Percentiles rank a stretch among this genome's conserved stretches.
Evolutionary conservation across 2,113 vertebrate species (phyloP).

Genomic region (Stomatorhinus ivindoensis): DNA sequence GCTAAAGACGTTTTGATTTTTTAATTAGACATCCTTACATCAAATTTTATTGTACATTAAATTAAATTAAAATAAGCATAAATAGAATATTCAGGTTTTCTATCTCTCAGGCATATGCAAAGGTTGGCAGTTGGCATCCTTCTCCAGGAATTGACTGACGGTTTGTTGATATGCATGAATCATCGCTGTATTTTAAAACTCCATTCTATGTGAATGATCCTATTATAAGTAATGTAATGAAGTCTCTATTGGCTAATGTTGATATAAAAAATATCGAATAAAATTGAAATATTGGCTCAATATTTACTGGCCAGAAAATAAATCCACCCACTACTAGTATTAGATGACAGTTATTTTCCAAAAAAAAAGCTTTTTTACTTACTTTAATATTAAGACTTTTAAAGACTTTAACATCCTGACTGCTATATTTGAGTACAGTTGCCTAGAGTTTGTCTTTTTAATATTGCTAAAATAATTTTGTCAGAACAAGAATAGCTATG

Average conservation of each 20-base stretch:
- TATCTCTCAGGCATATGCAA: not conserved
- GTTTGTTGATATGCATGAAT: not conserved
- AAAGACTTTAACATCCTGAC: not conserved
- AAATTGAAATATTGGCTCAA: not conserved
- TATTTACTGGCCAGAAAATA: not conserved
- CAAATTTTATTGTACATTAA: not conserved
- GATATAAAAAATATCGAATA: not conserved
- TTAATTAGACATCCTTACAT: not conserved
- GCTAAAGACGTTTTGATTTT: not conserved
- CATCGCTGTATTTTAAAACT: not conserved
- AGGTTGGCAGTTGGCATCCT: not conserved
- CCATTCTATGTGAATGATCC: not conserved
- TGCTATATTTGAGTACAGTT: not conserved
- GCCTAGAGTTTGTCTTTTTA: not conserved
- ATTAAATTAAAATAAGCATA: not conserved
- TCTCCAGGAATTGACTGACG: not conserved
- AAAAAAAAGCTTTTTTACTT: not conserved
- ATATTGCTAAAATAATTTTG: not conserved
- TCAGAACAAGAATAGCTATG: not conserved
- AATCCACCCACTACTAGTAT: not conserved
- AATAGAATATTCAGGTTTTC: not conserved
- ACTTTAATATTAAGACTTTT: not conserved
- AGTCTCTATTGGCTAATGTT: not conserved
- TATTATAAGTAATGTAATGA: not conserved
- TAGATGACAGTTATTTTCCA: not conserved